Conservation (phyloP, 1,140 invertebrate genomes). For the Pemphigus obesinymphae region DNA sequence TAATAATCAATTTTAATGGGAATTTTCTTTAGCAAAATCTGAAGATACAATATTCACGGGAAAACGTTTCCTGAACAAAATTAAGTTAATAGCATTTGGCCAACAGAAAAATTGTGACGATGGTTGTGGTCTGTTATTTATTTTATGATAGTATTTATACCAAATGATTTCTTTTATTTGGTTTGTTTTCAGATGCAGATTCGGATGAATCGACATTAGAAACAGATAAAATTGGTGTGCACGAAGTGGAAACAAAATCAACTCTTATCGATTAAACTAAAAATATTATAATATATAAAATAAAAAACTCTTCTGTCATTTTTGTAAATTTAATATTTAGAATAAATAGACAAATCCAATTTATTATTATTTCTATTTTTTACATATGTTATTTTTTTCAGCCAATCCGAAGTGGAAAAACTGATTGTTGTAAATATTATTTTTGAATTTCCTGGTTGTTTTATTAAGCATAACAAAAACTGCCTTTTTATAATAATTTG, state of each 20-base stretch:
- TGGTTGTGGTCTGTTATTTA: background rate
- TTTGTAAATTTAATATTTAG: background rate
- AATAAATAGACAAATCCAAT: no score
- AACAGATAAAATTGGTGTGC: background rate
- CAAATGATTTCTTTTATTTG: background rate
- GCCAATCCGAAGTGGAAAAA: no score
- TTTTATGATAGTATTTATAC: background rate
- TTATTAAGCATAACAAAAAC: no score
- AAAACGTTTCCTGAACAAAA: background rate
- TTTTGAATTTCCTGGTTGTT: no score
- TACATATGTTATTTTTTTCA: no score
- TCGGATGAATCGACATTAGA: background rate
- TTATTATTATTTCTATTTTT: no score
- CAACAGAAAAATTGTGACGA: background rate
- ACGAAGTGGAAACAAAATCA: slow-evolving; percentile 20
- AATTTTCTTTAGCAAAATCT: background rate
- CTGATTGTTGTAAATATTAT: no score
- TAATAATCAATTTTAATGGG: no score
- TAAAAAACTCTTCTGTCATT: background rate
- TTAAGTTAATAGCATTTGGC: background rate
- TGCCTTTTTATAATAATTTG: no score
- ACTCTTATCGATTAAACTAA: slow-evolving; percentile 7
- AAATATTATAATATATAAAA: background rate
- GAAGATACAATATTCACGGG: background rate
- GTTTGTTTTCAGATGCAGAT: background rate